These are phyloP conservation scores for Chaetorhynchus papuensis DNA, from an alignment of 2,113 vertebrate genomes.

Conservation along the genomic window DNA sequence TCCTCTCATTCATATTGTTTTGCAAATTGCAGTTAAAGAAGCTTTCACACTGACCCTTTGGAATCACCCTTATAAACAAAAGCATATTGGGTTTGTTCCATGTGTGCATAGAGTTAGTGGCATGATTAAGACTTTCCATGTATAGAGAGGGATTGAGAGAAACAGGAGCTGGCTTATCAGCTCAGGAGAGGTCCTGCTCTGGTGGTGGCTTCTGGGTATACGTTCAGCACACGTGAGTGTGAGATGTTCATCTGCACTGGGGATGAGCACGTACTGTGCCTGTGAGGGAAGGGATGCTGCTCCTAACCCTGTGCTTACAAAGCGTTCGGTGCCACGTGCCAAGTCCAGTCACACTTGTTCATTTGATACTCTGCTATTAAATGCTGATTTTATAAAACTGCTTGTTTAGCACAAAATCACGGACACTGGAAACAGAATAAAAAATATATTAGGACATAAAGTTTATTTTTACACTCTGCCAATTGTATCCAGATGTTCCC, in stretches of 20 bases:
- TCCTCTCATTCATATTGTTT: neutral
- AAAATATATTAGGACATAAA: neutral
- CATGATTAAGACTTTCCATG: neutral
- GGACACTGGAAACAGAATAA: neutral
- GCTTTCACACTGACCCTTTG: neutral
- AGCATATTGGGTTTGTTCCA: neutral
- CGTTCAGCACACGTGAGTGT: accelerated
- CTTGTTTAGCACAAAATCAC: neutral
- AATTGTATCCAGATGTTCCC: constrained; percentile 21
- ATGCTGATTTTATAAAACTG: neutral
- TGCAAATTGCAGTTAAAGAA: neutral
- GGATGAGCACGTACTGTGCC: accelerated
- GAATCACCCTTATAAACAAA: neutral
- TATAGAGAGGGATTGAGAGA: neutral
- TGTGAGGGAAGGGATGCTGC: neutral
- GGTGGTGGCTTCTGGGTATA: neutral
- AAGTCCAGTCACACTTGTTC: neutral
- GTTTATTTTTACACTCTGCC: neutral
- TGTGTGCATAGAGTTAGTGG: neutral
- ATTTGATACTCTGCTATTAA: neutral
- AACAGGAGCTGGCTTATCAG: neutral
- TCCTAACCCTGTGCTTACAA: neutral
- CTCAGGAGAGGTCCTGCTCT: neutral
- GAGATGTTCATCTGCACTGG: neutral
- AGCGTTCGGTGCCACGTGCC: accelerated